Conservation (phyloP, 2,888 invertebrate species). For the Sycophila texana region DNA sequence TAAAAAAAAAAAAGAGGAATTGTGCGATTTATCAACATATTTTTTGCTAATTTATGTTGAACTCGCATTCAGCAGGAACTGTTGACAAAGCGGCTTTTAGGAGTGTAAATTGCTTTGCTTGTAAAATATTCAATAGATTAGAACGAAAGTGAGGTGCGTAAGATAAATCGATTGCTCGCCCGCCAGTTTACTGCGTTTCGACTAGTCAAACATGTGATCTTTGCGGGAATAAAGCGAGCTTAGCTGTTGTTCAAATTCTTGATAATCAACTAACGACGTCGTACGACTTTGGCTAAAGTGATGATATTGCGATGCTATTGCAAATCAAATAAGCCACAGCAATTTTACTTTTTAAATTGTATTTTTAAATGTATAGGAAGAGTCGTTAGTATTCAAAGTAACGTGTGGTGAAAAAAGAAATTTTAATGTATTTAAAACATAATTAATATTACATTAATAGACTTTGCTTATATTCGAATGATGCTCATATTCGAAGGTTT, state of each 20-base stretch:
- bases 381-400: too few species aligned
- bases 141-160: constrained; percentile 24
- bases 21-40: too few species aligned
- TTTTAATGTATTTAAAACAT: background rate
- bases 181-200: constrained; percentile 37
- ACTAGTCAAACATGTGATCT: constrained; percentile 55
- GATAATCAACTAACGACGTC: too few species aligned
- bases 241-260: background rate
- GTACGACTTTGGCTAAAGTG: too few species aligned
- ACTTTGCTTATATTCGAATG: too few species aligned
- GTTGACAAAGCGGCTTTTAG: background rate
- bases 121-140: constrained; percentile 17
- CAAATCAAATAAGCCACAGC: too few species aligned
- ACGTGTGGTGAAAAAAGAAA: too few species aligned
- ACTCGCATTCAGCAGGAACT: background rate
- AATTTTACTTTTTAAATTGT: too few species aligned
- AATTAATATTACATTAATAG: background rate
- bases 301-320: too few species aligned
- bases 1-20: too few species aligned
- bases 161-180: constrained; percentile 3
- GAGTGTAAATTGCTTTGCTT: constrained; percentile 33
- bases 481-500: background rate
- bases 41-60: too few species aligned
- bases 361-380: too few species aligned
- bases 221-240: constrained; percentile 36